phyloP scores from a whole-genome alignment of 2,888 invertebrate genomes.

The Actias luna region DNA sequence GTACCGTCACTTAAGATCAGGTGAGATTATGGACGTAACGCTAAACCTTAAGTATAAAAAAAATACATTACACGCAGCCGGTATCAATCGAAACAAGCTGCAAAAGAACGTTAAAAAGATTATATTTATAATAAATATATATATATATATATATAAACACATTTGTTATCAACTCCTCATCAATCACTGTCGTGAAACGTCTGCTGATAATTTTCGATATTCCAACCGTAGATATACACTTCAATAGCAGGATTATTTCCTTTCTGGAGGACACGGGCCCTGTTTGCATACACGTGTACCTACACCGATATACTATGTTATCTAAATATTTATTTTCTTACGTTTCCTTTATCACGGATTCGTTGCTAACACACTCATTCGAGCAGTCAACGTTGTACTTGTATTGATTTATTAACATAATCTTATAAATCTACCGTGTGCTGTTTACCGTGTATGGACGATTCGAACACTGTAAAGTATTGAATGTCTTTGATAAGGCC shows the following conservation, averaged over 20 bases:
- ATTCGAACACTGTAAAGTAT: too few relatives aligned
- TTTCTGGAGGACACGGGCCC: slow-evolving; percentile 12
- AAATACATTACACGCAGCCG: neutral
- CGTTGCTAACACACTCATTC: neutral
- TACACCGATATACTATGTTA: neutral
- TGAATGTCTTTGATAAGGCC: too few relatives aligned
- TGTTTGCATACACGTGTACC: slow-evolving; percentile 18
- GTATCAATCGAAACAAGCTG: neutral
- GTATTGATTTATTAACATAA: slow-evolving; percentile 3
- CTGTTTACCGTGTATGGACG: too few relatives aligned
- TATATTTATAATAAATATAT: too few relatives aligned
- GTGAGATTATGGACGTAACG: too few relatives aligned
- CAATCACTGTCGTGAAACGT: slow-evolving; percentile 14
- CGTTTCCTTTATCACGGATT: neutral
- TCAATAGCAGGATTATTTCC: slow-evolving; percentile 18
- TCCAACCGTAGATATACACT: slow-evolving; percentile 9
- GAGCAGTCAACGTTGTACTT: neutral
- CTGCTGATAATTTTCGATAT: slow-evolving; percentile 7
- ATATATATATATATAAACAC: too few relatives aligned
- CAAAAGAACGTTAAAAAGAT: slow-evolving; percentile 8
- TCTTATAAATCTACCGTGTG: neutral
- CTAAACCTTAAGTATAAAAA: neutral
- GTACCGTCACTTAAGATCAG: too few relatives aligned
- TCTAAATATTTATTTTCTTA: slow-evolving; percentile 1
- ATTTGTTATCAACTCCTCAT: slow-evolving; percentile 10